phyloP scores from a whole-genome alignment of 1,140 invertebrate species.

The Periplaneta americana region DNA sequence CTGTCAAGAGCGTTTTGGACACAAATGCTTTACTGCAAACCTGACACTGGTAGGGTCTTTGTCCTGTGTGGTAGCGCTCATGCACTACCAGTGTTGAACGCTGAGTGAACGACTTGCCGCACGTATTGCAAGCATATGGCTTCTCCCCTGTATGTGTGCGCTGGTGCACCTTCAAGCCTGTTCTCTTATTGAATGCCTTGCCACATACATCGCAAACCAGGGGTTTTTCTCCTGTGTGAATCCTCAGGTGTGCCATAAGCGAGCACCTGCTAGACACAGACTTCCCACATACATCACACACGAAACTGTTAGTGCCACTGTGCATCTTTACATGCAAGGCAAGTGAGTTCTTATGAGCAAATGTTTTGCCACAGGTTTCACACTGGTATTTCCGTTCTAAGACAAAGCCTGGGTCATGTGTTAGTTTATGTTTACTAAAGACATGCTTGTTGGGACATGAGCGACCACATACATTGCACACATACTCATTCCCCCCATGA shows the following conservation, averaged over 20 bases:
- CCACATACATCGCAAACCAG: constrained; percentile 44
- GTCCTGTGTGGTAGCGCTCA: not conserved
- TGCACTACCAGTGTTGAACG: constrained; percentile 1
- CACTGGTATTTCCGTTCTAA: constrained; percentile 37
- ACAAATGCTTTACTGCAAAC: not conserved
- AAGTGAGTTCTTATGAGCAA: constrained; percentile 33
- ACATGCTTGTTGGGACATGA: constrained; percentile 35
- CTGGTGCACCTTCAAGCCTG: constrained; percentile 33
- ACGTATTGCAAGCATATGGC: constrained; percentile 28
- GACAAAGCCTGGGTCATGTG: constrained; percentile 37
- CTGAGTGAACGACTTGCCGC: constrained; percentile 42
- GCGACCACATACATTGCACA: constrained; percentile 65
- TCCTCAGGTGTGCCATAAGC: constrained; percentile 64
- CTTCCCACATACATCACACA: constrained; percentile 32
- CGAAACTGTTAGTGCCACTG: constrained; percentile 18
- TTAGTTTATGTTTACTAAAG: constrained; percentile 35
- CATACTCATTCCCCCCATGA: constrained; percentile 63
- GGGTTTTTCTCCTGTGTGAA: constrained; percentile 42
- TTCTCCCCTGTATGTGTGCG: constrained; percentile 17
- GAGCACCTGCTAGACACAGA: constrained; percentile 27
- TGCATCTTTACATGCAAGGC: constrained; percentile 43
- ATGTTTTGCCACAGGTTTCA: constrained; percentile 19
- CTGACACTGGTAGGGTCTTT: not conserved
- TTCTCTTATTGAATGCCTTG: constrained; percentile 36
- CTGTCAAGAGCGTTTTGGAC: not conserved